Conservation (phyloP, 2,113 vertebrate species). For the Cromileptes altivelis region DNA sequence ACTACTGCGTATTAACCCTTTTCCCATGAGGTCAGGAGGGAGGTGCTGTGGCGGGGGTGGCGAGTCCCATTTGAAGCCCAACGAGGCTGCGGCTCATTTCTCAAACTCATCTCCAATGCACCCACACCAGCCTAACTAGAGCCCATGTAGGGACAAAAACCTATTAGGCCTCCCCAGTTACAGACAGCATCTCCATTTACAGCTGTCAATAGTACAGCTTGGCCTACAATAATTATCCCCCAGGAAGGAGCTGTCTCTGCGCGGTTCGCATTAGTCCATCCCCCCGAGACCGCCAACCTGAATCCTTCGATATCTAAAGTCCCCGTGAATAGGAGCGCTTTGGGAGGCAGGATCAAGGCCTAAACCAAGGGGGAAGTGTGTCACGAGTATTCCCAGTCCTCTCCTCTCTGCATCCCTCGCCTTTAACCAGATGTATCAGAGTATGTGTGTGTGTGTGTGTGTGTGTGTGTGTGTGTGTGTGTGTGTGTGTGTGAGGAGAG, state of each 20-base stretch:
- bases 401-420: conserved; percentile 55
- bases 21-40: conserved; percentile 30
- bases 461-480: conserved; percentile 9
- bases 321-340: conserved; percentile 60
- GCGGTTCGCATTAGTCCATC: conserved; percentile 47
- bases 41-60: conserved; percentile 1
- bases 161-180: conserved; percentile 69
- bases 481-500: background rate
- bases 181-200: conserved; percentile 76
- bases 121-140: conserved; percentile 70
- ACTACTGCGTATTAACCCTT: conserved; percentile 35
- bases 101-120: conserved; percentile 63
- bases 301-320: conserved; percentile 69
- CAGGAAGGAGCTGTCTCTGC: conserved; percentile 64
- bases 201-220: conserved; percentile 79
- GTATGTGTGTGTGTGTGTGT: conserved; percentile 9
- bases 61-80: conserved; percentile 35
- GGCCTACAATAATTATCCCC: conserved; percentile 76
- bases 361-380: conserved; percentile 61
- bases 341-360: conserved; percentile 74
- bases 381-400: conserved; percentile 67
- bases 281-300: conserved; percentile 65
- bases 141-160: conserved; percentile 68
- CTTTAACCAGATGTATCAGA: conserved; percentile 56
- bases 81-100: conserved; percentile 57